These are phyloP conservation scores for Lerista edwardsae DNA, from an alignment of 2,797 vertebrate species.

Conservation along the genomic window DNA sequence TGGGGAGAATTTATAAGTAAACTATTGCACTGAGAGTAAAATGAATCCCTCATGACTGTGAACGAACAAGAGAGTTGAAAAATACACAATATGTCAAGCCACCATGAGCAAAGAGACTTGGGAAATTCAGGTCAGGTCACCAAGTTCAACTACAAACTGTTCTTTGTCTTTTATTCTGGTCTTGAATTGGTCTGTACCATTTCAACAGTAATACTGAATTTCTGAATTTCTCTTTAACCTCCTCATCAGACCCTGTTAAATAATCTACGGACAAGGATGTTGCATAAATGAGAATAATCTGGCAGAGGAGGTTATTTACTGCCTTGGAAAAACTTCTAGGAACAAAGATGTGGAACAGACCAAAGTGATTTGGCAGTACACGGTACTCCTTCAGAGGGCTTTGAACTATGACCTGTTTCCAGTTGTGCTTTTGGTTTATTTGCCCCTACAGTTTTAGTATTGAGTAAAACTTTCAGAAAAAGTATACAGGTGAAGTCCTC, in stretches of 20 bases:
- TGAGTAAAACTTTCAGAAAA: neutral
- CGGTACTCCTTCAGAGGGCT: neutral
- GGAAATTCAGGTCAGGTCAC: constrained; percentile 67
- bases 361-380: no score
- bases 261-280: constrained; percentile 9
- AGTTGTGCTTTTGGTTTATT: neutral
- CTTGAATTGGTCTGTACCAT: constrained; percentile 58
- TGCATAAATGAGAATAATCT: neutral
- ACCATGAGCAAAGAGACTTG: constrained; percentile 59
- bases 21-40: constrained; percentile 70
- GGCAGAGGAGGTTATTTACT: neutral
- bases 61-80: constrained; percentile 63
- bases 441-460: neutral
- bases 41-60: constrained; percentile 66
- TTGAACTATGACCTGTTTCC: neutral
- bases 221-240: constrained; percentile 50
- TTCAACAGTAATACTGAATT: constrained; percentile 62
- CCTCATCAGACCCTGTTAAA: constrained; percentile 46
- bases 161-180: constrained; percentile 69
- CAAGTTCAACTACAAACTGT: constrained; percentile 74
- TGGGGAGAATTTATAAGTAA: constrained; percentile 69
- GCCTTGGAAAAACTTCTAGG: neutral
- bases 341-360: neutral
- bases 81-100: constrained; percentile 68
- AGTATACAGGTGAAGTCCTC: neutral